Evolutionary conservation across 2,113 vertebrate genomes (phyloP), one percentile per base, ranked within the genome.

Genomic region (Calyptomena viridis): DNA sequence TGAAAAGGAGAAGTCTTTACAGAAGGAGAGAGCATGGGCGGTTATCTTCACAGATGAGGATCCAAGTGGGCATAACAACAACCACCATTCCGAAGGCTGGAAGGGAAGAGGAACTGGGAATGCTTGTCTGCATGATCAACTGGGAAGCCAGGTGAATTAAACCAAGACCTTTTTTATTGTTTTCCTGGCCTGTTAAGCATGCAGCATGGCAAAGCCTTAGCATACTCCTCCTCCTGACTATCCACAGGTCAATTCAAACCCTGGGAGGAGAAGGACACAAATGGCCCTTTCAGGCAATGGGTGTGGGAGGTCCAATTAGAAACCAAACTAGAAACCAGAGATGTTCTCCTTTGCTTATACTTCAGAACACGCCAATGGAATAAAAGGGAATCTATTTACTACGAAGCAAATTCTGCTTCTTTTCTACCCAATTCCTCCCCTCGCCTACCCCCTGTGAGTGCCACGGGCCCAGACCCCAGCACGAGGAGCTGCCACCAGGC

Each of bases 181-280:
- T 92, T 83, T 52, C 87, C 76, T 96, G 93, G 82, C 85, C 79
- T 92, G 69, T 55, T 76, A 85, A 47, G n/a, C 18, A 37, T 31
- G 80, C 55, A 90, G 95, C 68, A 62, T 6, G 33, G 93, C 83
- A 90, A 89, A 95, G 90, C 5, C 39, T 83, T 81, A 96, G 89
- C 79, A 72, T 55, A 88, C 62, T 71, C 76, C 92, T 93, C 84
- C 94, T 96, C 80, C 90, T 96, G 94, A 86, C 93, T 91, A 87
- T 71, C 63, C 66, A 56, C 46, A 44, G 37, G n/a, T 64, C 83
- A 21, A 55, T 94, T 94, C 92, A 62, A 58, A 94, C 44, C 37
- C 25, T 30, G 62, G 81, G 15, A 50, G 31, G 14, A 60, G 62
- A 25, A 86, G 27, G 40, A 58, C 58, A 68, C 50, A 73, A 73